phyloP scores from a whole-genome alignment of 2,113 vertebrate genomes.

The Ophthalmolycus amberensis region DNA sequence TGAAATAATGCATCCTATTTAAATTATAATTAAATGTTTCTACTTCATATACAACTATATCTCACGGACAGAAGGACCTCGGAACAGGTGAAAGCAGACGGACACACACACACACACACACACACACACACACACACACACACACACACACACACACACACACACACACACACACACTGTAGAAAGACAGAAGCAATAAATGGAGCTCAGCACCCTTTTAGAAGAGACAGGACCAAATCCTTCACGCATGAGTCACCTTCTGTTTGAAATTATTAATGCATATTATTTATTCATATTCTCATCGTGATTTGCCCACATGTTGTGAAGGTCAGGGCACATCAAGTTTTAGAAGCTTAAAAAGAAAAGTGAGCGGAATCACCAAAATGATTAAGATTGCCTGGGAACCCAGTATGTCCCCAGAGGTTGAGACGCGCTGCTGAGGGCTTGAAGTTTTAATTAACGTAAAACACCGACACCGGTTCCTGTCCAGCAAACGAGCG shows the following conservation, averaged over 20 bases:
- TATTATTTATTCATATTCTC: slow-evolving; percentile 66
- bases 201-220: slow-evolving; percentile 46
- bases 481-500: too few species aligned
- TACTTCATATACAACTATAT: neutral
- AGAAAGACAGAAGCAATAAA: slow-evolving; percentile 16
- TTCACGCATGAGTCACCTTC: slow-evolving; percentile 65
- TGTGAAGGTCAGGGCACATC: slow-evolving; percentile 52
- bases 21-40: neutral
- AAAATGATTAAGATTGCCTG: neutral
- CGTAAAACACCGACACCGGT: too few species aligned
- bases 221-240: slow-evolving; percentile 53
- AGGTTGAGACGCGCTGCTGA: neutral
- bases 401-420: neutral
- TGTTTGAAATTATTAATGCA: slow-evolving; percentile 64
- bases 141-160: slow-evolving; percentile 14
- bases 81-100: slow-evolving; percentile 6
- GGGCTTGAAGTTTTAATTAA: too few species aligned
- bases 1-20: neutral
- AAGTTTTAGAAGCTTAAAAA: slow-evolving; percentile 39
- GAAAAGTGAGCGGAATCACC: slow-evolving; percentile 40
- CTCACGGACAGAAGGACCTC: slow-evolving; percentile 15
- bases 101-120: slow-evolving; percentile 6
- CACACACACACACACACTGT: slow-evolving; percentile 3
- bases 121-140: slow-evolving; percentile 13
- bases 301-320: slow-evolving; percentile 53